These are phyloP conservation scores for Hydropotes inermis DNA, from an alignment of 2,113 vertebrate genomes.

Conservation along the genomic window DNA sequence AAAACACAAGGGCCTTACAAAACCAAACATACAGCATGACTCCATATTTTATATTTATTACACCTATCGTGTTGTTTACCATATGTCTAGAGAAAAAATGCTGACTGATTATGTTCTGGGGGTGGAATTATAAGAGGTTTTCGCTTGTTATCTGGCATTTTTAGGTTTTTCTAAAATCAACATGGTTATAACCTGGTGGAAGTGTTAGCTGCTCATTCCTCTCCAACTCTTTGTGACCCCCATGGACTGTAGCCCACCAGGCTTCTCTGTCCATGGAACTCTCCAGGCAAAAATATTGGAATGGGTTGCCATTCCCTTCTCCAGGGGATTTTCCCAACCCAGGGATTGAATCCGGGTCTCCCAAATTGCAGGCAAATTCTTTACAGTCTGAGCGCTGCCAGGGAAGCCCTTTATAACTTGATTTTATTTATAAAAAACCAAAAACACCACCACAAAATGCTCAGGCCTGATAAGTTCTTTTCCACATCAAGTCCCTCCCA, in stretches of 20 bases:
- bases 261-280: neutral
- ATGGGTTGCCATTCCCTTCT: neutral
- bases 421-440: neutral
- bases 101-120: neutral
- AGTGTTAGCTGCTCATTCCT: neutral
- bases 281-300: neutral
- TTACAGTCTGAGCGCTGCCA: neutral
- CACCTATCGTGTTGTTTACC: neutral
- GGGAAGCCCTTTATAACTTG: neutral
- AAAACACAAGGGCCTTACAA: constrained; percentile 28
- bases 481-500: neutral
- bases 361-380: neutral
- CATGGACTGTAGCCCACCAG: neutral
- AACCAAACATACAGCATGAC: neutral
- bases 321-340: neutral
- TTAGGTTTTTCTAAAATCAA: neutral
- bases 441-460: neutral
- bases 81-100: neutral
- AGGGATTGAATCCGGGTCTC: neutral
- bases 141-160: neutral
- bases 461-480: neutral
- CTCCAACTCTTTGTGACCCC: neutral
- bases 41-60: neutral
- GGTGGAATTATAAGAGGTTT: neutral
- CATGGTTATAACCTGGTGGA: neutral